These are phyloP conservation scores for Agonopterix heracliana DNA, from an alignment of 2,888 invertebrate genomes.

Conservation along the genomic window DNA sequence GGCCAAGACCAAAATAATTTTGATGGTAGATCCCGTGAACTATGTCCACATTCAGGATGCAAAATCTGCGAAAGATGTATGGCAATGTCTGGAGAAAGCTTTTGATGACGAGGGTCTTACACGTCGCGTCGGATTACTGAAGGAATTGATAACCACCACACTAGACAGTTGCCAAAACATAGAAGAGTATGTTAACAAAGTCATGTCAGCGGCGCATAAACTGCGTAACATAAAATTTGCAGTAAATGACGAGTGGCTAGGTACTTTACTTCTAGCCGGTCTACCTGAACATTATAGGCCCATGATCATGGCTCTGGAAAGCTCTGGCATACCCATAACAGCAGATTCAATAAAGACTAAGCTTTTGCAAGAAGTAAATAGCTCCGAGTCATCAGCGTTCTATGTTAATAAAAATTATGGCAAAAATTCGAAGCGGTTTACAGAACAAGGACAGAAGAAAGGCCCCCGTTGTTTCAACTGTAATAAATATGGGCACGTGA, in stretches of 20 bases:
- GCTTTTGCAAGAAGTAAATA: constrained; percentile 3
- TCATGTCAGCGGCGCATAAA: constrained; percentile 17
- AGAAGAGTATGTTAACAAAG: constrained; percentile 18
- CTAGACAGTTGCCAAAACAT: constrained; percentile 12
- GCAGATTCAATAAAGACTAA: constrained; percentile 6
- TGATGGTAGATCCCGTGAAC: constrained; percentile 14
- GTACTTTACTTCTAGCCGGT: constrained; percentile 16
- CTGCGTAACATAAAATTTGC: constrained; percentile 17
- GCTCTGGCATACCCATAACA: constrained; percentile 4
- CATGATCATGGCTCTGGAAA: constrained; percentile 7
- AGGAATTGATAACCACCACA: constrained; percentile 16
- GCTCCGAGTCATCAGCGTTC: background rate
- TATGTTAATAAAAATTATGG: background rate
- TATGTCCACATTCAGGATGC: constrained; percentile 16
- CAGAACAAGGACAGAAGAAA: background rate
- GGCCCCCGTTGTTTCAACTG: constrained; percentile 3
- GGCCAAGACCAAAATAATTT: constrained; percentile 13
- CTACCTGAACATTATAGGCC: constrained; percentile 14
- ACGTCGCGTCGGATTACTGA: constrained; percentile 6
- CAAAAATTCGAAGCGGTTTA: background rate
- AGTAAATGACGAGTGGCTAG: constrained; percentile 20
- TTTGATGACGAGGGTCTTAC: constrained; percentile 18
- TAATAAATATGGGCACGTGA: constrained; percentile 13
- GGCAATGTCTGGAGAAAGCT: constrained; percentile 12
- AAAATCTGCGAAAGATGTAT: constrained; percentile 13